Evolutionary conservation across 1,140 invertebrate genomes (phyloP), one percentile per base, ranked within the genome.

Genomic region (Tachypleus tridentatus): DNA sequence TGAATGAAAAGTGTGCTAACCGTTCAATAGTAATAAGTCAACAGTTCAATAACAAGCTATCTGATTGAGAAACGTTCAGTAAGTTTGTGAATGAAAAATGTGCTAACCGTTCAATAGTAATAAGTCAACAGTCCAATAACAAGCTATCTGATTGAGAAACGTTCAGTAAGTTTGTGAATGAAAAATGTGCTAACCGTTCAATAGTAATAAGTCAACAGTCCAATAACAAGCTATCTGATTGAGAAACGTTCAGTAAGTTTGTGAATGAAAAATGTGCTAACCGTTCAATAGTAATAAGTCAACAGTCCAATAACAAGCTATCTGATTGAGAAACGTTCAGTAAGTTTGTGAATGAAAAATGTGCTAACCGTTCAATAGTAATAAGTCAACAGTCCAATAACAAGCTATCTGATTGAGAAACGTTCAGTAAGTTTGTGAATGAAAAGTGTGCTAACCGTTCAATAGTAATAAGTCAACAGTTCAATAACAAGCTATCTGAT

Each of bases 11-110:
- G 2, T 29, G 0, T 29, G 29, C 29, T 29, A 2, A 29, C 29
- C 29, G 2, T 29, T 29, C 0, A 29, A 29, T 29, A 29, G n/a
- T n/a, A n/a, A n/a, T n/a, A n/a, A n/a, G n/a, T n/a, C n/a, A n/a
- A n/a, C n/a, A 89, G 87, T 61, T 91, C 93, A 10, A 93, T 97
- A 72, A 78, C 93, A 10, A 92, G 96, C 75, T 98, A 98, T 73
- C 81, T 97, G 51, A 84, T 98, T 65, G 95, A 98, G 76, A 98
- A 98, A 79, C 96, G 96, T 89, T 94, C 97, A 73, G 82, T 93
- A 1, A 86, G 89, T 3, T 29, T 29, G 29, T 29, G 29, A 29
- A 29, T 29, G 29, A 29, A 29, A 29, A 29, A 29, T 29, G 0
- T 29, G 29, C 29, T 29, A 2, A 29, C 29, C 29, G 2, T 29